Base-by-base conservation (phyloP, 2,113 vertebrate species). In the Choloepus hoffmanni region DNA sequence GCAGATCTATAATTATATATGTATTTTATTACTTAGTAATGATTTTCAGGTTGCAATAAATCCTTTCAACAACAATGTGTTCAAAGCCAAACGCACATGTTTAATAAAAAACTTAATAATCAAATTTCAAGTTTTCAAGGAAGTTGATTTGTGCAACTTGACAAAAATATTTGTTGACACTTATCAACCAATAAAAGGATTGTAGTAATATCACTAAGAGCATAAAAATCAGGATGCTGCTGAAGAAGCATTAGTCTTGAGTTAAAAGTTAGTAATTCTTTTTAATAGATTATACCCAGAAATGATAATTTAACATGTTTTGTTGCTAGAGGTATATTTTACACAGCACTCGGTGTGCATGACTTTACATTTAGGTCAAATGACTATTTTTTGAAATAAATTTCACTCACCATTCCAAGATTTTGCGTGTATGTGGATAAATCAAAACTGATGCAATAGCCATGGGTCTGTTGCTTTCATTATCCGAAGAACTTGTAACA, bases 81-180 rank as follows among this genome's bases (percentile, higher is more conserved):
- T 58, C 21, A 85, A 55, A 77, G 79, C 62, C 36, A 83, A 76
- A 94, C 73, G 77, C 55, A 48, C 5, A 36, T 24, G 1, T 92
- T 68, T 84, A 89, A 50, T 85, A 40, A 82, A 90, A 87, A 89
- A 67, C 14, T 33, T 53, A 74, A 72, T 33, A 48, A 48, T 67
- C 68, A 21, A 78, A 88, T 70, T 40, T 93, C 21, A 36, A 4
- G 83, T 82, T 90, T 65, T 19, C 14, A 70, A 60, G 16, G 45
- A 72, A 43, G 4, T 78, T 55, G 48, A 70, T 82, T 90, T 95
- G 3, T 76, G 1, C 45, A 85, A 63, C 13, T 86, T 86, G 74
- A 21, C 81, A 8, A 79, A 89, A 87, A 90, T 87, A 84, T 92
- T 78, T 85, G 65, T 86, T 79, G 33, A 79, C 28, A 53, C 84